Conservation (phyloP, 2,113 vertebrate species). For the Macaca nemestrina region DNA sequence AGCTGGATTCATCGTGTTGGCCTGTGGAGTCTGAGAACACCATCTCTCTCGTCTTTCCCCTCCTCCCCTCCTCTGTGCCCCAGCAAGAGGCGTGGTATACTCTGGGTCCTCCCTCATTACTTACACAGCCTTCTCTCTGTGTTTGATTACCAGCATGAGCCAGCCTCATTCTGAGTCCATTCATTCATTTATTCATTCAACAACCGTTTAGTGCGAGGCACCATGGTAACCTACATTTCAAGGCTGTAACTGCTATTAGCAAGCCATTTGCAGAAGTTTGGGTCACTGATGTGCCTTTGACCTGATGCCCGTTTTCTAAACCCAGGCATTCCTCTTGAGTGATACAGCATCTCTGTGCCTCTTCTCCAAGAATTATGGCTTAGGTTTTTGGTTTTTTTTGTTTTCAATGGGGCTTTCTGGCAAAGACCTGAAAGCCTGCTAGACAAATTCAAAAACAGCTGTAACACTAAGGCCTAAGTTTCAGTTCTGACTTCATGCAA, state of each 20-base stretch:
- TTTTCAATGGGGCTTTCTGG: too few species aligned
- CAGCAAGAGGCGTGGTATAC: background rate
- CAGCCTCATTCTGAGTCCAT: background rate
- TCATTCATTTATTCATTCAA: background rate
- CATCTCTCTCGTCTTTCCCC: background rate
- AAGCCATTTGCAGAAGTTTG: background rate
- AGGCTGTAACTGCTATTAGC: background rate
- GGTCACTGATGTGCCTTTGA: background rate
- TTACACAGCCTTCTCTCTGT: background rate
- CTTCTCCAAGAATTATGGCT: background rate
- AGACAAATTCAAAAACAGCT: too few species aligned
- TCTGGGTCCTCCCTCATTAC: background rate
- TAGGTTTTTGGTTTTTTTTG: background rate
- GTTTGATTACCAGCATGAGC: background rate
- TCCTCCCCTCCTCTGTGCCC: background rate
- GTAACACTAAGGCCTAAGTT: background rate
- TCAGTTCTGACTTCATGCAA: constrained; percentile 1
- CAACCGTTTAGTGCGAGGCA: background rate
- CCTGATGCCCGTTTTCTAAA: background rate
- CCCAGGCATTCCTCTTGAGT: background rate
- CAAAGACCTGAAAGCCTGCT: too few species aligned
- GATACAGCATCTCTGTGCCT: background rate
- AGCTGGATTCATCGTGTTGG: background rate
- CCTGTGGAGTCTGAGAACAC: background rate
- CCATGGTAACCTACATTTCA: background rate